Evolutionary conservation across 2,888 invertebrate genomes (phyloP), one percentile per base, ranked within the genome.

Genomic region (Drosophila kuntzei): DNA sequence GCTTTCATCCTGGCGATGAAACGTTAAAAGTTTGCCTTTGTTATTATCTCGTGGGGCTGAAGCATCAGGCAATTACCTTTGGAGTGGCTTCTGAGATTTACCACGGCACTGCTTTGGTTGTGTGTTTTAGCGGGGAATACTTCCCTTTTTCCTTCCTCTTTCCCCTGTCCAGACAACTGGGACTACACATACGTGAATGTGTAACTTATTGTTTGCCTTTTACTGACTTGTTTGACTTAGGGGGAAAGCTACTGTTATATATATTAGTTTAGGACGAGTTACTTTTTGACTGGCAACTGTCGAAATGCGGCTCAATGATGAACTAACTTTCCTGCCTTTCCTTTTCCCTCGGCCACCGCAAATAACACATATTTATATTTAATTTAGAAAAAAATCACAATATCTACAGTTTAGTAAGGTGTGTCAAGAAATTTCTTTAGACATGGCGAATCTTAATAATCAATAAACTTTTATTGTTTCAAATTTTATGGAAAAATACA

Each of bases 11-110:
- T n/a, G n/a, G n/a, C n/a, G n/a, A n/a, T n/a, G n/a, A n/a, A n/a
- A n/a, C 25, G 60, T 68, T 74, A 76, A 83, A 87, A 83, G 79
- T 83, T 83, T 88, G 71, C 71, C 80, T 79, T 88, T 86, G 86
- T 83, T 83, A 86, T 88, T 86, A 88, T 82, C 80, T 71, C 60
- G 79, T 73, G 76, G 59, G 76, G 70, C 79, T 79, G 62, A 80
- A 85, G 80, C 81, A 87, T 74, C 79, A 79, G 67, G 81, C 89
- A 87, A 85, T 85, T 85, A 85, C 89, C 85, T 80, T 71, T 87
- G 76, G 87, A 85, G 85, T 84, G 72, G 73, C 81, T 80, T 69
- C 84, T 68, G 87, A 84, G 89, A 83, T 83, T 83, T 77, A 63
- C 66, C 54, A 47, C 37, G 50, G 43, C 41, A 47, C 59, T 53